These are phyloP conservation scores for Heliconius hortense DNA, from an alignment of 2,888 invertebrate species.

Conservation along the genomic window DNA sequence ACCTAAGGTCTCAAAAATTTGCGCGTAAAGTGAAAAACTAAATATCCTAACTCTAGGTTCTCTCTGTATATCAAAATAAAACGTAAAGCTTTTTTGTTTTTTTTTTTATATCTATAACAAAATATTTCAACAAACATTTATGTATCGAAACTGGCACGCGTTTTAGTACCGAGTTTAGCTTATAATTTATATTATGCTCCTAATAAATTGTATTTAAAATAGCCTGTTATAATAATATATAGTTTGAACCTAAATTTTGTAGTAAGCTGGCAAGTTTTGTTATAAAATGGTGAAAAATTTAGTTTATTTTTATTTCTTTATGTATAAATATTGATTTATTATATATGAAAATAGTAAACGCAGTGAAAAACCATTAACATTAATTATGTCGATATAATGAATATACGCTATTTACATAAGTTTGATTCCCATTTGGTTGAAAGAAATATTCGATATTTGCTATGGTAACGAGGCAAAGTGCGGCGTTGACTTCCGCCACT, in stretches of 20 bases:
- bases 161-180: constrained; percentile 13
- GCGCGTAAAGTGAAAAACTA: no score
- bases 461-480: not conserved
- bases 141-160: constrained; percentile 15
- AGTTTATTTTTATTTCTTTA: no score
- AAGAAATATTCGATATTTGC: not conserved
- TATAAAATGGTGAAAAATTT: not conserved
- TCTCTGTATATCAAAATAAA: no score
- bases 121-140: not conserved
- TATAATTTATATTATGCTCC: constrained; percentile 6
- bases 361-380: no score
- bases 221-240: constrained; percentile 7
- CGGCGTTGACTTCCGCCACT: not conserved
- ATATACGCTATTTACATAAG: not conserved
- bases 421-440: not conserved
- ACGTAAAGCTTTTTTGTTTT: no score
- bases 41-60: no score
- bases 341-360: no score
- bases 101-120: not conserved
- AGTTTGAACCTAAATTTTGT: not conserved
- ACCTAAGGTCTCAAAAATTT: no score
- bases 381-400: no score
- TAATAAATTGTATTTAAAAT: constrained; percentile 20
- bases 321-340: no score
- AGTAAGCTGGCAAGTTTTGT: not conserved